Evolutionary conservation across 2,113 vertebrate species (phyloP), one percentile per base, ranked within the genome.

Genomic region (Cairina moschata): DNA sequence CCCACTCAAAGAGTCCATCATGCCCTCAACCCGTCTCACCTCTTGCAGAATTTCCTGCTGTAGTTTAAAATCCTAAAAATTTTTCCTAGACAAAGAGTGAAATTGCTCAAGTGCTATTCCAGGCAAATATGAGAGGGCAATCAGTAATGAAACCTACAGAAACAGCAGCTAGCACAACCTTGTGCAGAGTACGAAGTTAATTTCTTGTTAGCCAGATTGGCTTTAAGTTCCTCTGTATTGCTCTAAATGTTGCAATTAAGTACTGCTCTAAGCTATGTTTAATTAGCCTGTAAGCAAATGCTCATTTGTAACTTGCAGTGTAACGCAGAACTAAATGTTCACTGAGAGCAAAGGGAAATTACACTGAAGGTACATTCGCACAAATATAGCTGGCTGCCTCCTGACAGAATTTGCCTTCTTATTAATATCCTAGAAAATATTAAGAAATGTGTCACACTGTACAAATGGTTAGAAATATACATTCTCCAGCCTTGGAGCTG

Each of bases 221-320:
- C 83, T 83, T 75, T 38, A 86, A 88, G 77, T 65, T 95, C 32
- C 66, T 84, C 91, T 65, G 66, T 68, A 74, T 38, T 82, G 81
- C 80, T 59, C 52, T 20, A 81, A 93, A 60, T 89, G 60, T 36
- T 84, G 83, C 88, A 96, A 75, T 84, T 95, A 93, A 88, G 77
- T 75, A 91, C 48, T 60, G 80, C 95, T 92, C 56, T 88, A 91
- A 92, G 94, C 55, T 86, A 86, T 25, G 73, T 52, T 93, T 93
- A 88, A 96, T 93, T 89, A 95, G 88, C 62, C 77, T 68, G 56
- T 81, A 93, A 93, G 91, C 73, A 95, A 95, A 96, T 81, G 86
- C 88, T 95, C 86, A 86, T 75, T 95, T 93, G 80, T 78, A 88
- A 84, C 77, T 84, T 63, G 69, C 65, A 91, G 48, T 9, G 40